Evolutionary conservation across 2,797 vertebrate genomes (phyloP).

Genomic region (Aplochiton taeniatus): DNA sequence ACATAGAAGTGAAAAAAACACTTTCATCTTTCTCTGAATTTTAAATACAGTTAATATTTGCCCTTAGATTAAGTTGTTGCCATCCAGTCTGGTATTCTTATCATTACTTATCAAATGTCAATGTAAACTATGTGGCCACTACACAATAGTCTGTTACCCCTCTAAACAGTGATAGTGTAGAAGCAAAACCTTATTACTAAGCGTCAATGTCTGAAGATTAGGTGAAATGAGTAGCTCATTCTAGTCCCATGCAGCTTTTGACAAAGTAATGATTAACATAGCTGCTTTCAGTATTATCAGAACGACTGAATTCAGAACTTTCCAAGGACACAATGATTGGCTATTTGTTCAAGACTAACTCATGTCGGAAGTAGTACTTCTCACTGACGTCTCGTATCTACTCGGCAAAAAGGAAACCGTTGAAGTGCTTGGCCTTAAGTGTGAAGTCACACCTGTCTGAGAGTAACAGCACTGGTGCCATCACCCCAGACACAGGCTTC

Average conservation of each 20-base stretch:
- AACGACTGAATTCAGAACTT: constrained; percentile 9
- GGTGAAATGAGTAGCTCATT: too few species aligned
- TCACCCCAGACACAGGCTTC: neutral
- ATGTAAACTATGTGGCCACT: neutral
- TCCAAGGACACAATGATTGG: too few species aligned
- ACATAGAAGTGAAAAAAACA: too few species aligned
- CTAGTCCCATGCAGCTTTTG: too few species aligned
- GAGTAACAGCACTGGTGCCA: constrained; percentile 2
- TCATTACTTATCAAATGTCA: constrained; percentile 25
- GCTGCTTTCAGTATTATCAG: constrained; percentile 29
- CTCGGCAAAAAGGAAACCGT: too few species aligned
- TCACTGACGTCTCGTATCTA: too few species aligned
- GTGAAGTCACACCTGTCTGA: constrained; percentile 35
- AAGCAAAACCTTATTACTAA: too few species aligned
- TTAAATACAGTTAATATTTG: constrained; percentile 2
- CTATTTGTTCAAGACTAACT: too few species aligned
- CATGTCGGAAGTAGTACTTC: neutral
- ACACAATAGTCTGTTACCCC: constrained; percentile 21
- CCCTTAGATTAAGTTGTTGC: constrained; percentile 24
- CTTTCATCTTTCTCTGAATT: too few species aligned
- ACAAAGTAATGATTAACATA: constrained; percentile 9
- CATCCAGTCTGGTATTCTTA: constrained; percentile 29
- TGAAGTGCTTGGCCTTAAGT: neutral
- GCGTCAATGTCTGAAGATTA: too few species aligned
- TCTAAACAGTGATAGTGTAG: constrained; percentile 24